Base-by-base conservation (phyloP, 2,113 vertebrate genomes). In the Grallaria varia region DNA sequence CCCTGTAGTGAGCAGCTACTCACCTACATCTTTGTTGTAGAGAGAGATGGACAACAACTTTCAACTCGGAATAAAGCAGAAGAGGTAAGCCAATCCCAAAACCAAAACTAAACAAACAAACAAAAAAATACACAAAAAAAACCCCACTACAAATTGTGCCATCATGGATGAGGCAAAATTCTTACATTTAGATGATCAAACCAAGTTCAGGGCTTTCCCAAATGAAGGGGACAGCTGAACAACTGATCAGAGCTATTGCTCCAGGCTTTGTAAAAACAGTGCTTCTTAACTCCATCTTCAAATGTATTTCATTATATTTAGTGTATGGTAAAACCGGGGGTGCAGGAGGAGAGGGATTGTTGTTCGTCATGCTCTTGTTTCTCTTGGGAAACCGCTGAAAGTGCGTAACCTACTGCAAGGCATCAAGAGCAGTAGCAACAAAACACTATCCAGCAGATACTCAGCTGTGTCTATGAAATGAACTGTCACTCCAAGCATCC, bases 401-500 rank as follows among this genome's bases (percentile, higher is more conserved):
- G 19, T n/a, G 44, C 40, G 24, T 42, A 66, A 84, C 8, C 12
- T 76, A 49, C 59, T 66, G 68, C 55, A 83, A 67, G 69, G 19
- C 50, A 90, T 20, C 37, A 69, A 42, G 52, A 84, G 39, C 74
- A 62, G 37, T 1, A 80, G 16, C 49, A 60, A 55, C 44, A 73
- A 44, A 93, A n/a, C 31, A 14, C 39, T 31, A 10, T 1, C 8
- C 63, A 77, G 16, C 21, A 49, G 12, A 55, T 71, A 60, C 45
- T 47, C 44, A 69, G 58, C 0, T 0, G 58, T 27, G n/a, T 14
- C 49, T 64, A 31, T 8, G n/a, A 92, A 80, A 77, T 0, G 0
- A 4, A 0, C 7, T 56, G 37, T 40, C 59, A 62, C 37, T 80
- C 33, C 44, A 66, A 21, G n/a, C 59, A 86, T 21, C 25, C 55